Evolutionary conservation across 2,888 invertebrate genomes (phyloP), one percentile per base, ranked within the genome.

Genomic region (Seladonia tumulorum): DNA sequence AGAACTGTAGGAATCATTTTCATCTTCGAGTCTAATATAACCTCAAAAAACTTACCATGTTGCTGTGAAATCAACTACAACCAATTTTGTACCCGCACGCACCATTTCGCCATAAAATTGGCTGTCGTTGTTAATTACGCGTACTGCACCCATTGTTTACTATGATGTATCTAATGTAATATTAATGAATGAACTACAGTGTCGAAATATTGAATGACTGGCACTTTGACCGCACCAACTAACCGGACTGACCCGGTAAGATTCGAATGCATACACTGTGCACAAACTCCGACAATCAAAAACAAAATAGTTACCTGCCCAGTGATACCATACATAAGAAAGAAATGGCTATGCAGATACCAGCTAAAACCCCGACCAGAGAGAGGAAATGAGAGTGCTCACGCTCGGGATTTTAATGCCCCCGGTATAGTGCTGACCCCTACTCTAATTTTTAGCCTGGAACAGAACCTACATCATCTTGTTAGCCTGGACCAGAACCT

Each of bases 51-150:
- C 96, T 96, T 95, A 98, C 99, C 99, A 99, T 93, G 97, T 97
- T 79, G 99, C 99, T 88, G 98, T 99, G 94, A 98, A 99, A 95
- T 99, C 99, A 10, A 98, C 99, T 71, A 99, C 98, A 71, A 99
- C 98, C 70, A 99, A 96, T 94, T 98, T 98, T 7, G 97, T 96
- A 18, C 98, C 98, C 22, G 99, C 98, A 90, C 96, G 97, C n/a
- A 97, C 95, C 95, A 99, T 96, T 96, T 99, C 98, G 8, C 97
- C 95, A 93, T 98, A 97, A 94, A 99, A 99, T 95, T 99, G 98
- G 45, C 97, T 96, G 95, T 98, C 98, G 93, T 97, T 97, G 90
- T 96, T 96, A 92, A 98, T 96, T 85, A 96, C 95, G 86, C 96
- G 96, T 85, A 97, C 97, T 90, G 96, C 93, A 87, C 96, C 96